Conservation (phyloP, 2,797 vertebrate genomes). For the Gallirallus australis region DNA sequence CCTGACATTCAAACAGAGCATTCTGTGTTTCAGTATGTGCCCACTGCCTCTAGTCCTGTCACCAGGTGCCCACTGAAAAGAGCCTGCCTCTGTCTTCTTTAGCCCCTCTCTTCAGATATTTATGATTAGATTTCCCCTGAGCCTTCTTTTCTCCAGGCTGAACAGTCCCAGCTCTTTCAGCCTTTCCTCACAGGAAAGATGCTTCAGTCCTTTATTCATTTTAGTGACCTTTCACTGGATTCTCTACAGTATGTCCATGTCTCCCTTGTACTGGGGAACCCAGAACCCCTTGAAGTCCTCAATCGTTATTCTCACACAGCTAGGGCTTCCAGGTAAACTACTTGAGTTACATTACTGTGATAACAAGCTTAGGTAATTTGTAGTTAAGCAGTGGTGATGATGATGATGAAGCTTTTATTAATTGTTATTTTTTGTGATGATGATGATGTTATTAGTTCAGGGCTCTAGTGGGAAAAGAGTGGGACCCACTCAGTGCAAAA, state of each 20-base stretch:
- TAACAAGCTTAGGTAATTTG: not conserved
- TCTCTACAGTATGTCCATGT: not conserved
- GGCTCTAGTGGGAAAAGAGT: not conserved
- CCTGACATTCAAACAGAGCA: not conserved
- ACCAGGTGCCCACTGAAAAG: not conserved
- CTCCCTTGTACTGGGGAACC: not conserved
- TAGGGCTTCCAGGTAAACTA: not conserved
- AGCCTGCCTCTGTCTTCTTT: not conserved
- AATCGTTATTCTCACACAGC: not conserved
- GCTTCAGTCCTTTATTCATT: not conserved
- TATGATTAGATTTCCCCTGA: fast-evolving
- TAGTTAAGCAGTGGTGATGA: not conserved
- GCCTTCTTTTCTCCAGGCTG: not conserved
- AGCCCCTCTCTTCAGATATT: not conserved
- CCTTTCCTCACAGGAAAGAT: not conserved
- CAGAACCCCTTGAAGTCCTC: not conserved
- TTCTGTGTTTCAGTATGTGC: not conserved
- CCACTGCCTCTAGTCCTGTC: not conserved
- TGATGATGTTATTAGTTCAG: too few species aligned
- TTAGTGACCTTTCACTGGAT: not conserved
- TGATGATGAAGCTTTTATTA: too few species aligned
- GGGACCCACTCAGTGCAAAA: not conserved
- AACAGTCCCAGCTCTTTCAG: not conserved
- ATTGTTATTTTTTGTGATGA: too few species aligned
- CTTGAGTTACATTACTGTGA: not conserved